Evolutionary conservation across 1,140 invertebrate species (phyloP), one percentile per base, ranked within the genome.

Genomic region (Zaprionus ghesquierei): DNA sequence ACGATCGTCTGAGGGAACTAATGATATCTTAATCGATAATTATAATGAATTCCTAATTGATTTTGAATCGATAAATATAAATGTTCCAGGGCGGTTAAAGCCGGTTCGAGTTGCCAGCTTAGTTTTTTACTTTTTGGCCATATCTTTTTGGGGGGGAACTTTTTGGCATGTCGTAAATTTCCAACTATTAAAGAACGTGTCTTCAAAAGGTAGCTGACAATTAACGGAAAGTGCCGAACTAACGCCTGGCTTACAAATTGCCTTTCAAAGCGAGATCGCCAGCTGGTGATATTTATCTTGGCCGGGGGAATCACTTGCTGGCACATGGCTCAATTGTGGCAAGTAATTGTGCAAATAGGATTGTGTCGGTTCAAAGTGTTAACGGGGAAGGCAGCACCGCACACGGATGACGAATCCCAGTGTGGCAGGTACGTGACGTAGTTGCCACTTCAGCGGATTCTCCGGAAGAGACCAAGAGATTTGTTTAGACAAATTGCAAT

Each of bases 311-410:
- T 68, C 44, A 84, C 79, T 54, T 15, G 20, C 3, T 33, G 22
- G 56, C 65, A 76, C 61, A 54, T 46, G 27, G n/a, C 10, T 31
- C 59, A 59, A 35, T 75, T 50, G 53, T 84, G 59, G 49, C 73
- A 61, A 85, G 53, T 61, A 81, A 78, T 77, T 81, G 77, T 50
- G 62, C 60, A 86, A 85, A 86, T 70, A 86, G 8, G 5, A 46
- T 5, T 38, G 15, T 55, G 25, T 85, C 69, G 64, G 51, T 10
- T n/a, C 23, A 70, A 66, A 58, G 15, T 50, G 44, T 69, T 85
- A 85, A 60, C 68, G n/a, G n/a, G n/a, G n/a, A n/a, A n/a, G n/a
- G n/a, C n/a, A n/a, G n/a, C n/a, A n/a, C n/a, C n/a, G n/a, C n/a
- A n/a, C n/a, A n/a, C 33, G 18, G n/a, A 54, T 46, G 27, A 33